Percentiles rank a stretch among this genome's conserved stretches.
These are phyloP conservation scores for Laspeyria flexula DNA, from an alignment of 2,888 invertebrate species.

Conservation along the genomic window DNA sequence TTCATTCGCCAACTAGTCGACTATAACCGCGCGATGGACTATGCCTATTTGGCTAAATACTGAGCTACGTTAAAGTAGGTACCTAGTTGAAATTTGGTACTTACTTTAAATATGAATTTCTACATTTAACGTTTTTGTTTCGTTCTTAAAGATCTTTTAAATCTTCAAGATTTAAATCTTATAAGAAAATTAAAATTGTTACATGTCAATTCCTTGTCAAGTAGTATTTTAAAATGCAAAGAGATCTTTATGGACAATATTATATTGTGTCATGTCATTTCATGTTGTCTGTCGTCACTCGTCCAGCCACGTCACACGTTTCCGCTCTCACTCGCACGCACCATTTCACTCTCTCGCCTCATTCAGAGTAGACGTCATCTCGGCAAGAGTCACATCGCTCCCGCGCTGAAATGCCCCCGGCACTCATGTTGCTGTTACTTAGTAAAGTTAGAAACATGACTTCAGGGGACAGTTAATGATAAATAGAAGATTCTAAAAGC, in stretches of 20 bases:
- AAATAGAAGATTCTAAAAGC: too few species aligned
- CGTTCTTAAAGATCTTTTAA: constrained; percentile 36
- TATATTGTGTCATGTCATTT: constrained; percentile 54
- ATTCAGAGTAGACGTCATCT: constrained; percentile 66
- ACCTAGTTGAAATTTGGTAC: neutral
- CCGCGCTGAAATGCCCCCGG: constrained; percentile 2
- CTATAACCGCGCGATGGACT: too few species aligned
- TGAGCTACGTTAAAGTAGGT: too few species aligned
- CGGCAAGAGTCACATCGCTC: constrained; percentile 56
- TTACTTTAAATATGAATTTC: constrained; percentile 11
- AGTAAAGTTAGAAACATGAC: constrained; percentile 1
- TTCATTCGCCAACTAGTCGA: too few species aligned
- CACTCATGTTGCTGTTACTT: neutral
- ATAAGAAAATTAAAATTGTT: too few species aligned
- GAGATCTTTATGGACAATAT: constrained; percentile 38
- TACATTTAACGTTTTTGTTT: constrained; percentile 39
- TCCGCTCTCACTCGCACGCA: constrained; percentile 84
- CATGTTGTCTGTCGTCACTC: constrained; percentile 72
- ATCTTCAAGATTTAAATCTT: too few species aligned
- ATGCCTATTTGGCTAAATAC: too few species aligned
- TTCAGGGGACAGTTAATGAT: constrained; percentile 1
- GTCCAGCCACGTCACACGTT: constrained; percentile 80
- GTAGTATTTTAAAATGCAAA: too few species aligned
- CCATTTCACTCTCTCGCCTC: constrained; percentile 82
- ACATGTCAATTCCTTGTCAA: too few species aligned